These are phyloP conservation scores for Mactromeris polynyma DNA, from an alignment of 2,888 invertebrate species.

Conservation along the genomic window DNA sequence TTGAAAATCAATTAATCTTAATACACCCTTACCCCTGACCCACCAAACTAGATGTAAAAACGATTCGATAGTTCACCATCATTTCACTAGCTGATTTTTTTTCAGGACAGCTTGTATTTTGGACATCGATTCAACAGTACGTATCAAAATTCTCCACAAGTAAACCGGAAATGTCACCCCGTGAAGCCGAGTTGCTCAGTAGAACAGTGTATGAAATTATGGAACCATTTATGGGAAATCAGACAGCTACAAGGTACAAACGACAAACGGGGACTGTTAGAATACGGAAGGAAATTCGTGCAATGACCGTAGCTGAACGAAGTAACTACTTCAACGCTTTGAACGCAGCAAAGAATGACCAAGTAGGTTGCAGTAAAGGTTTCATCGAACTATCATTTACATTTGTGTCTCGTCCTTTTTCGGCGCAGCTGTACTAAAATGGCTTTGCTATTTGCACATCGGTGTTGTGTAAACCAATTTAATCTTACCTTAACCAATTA, in stretches of 20 bases:
- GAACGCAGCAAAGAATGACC: slow-evolving; percentile 52
- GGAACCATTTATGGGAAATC: not conserved
- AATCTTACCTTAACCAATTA: too few species aligned
- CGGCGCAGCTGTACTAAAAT: too few species aligned
- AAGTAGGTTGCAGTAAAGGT: slow-evolving; percentile 8
- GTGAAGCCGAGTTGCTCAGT: slow-evolving; percentile 35
- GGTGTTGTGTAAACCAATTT: too few species aligned
- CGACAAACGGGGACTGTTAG: slow-evolving; percentile 41
- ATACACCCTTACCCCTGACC: too few species aligned
- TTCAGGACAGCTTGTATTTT: slow-evolving; percentile 37
- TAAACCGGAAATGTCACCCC: slow-evolving; percentile 19
- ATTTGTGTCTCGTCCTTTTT: too few species aligned
- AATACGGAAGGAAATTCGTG: slow-evolving; percentile 52
- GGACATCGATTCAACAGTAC: slow-evolving; percentile 52
- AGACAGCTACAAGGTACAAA: slow-evolving; percentile 10
- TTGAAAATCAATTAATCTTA: too few species aligned
- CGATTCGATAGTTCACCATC: too few species aligned
- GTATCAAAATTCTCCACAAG: slow-evolving; percentile 49
- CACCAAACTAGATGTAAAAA: too few species aligned
- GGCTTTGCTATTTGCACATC: too few species aligned
- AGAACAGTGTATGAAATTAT: slow-evolving; percentile 8
- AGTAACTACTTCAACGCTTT: slow-evolving; percentile 51
- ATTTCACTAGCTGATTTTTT: too few species aligned
- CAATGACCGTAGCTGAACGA: slow-evolving; percentile 36
- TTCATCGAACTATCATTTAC: too few species aligned